phyloP scores from a whole-genome alignment of 2,113 vertebrate species.

The Equus quagga region DNA sequence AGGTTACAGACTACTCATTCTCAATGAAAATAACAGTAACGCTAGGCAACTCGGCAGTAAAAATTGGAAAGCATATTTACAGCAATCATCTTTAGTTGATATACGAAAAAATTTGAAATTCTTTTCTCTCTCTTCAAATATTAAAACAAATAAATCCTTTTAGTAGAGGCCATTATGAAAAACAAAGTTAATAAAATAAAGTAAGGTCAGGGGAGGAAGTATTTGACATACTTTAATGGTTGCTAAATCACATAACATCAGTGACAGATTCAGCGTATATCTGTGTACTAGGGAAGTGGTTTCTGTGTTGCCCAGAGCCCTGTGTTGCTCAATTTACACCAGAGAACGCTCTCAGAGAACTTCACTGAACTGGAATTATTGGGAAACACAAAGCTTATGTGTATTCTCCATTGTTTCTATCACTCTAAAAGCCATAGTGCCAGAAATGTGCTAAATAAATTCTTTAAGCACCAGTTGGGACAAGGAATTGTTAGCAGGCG shows the following conservation, averaged over 20 bases:
- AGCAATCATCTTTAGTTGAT: background rate
- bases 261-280: accelerated
- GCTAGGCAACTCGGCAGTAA: background rate
- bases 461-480: background rate
- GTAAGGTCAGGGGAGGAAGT: background rate
- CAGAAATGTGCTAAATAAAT: background rate
- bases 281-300: background rate
- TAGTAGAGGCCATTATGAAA: background rate
- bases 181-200: background rate
- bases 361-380: background rate
- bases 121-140: background rate
- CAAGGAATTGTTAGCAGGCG: background rate
- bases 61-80: background rate
- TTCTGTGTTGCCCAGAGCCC: background rate
- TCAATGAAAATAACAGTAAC: background rate
- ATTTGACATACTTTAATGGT: background rate
- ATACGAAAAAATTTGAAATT: background rate
- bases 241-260: background rate
- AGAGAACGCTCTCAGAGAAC: background rate
- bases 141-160: background rate
- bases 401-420: background rate
- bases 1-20: background rate
- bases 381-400: background rate
- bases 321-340: background rate
- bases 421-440: background rate